A percentile compares a stretch with the other conserved stretches of the same genome.
These are phyloP conservation scores for Spermophilus dauricus DNA, from an alignment of 2,113 vertebrate genomes.

Conservation along the genomic window DNA sequence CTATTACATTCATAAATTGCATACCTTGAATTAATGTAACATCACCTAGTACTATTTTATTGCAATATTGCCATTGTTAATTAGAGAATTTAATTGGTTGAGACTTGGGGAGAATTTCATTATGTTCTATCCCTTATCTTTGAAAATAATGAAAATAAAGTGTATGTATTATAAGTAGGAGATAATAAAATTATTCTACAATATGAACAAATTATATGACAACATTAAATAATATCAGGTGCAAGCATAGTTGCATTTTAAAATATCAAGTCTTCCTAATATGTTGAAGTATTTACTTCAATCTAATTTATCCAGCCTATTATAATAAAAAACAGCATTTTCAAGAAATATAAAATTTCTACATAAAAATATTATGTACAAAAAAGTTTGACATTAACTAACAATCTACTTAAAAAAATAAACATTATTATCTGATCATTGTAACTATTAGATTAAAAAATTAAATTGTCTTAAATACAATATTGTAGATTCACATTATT, in stretches of 20 bases:
- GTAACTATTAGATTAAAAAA: constrained; percentile 59
- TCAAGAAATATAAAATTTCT: neutral
- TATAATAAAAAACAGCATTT: neutral
- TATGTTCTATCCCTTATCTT: neutral
- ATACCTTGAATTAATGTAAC: neutral
- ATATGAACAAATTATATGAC: neutral
- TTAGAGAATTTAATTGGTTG: neutral
- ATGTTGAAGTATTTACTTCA: constrained; percentile 2
- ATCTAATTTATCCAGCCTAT: neutral
- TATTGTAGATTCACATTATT: neutral
- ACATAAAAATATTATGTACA: neutral
- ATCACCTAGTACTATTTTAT: neutral
- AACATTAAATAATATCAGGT: constrained; percentile 44
- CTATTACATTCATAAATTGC: neutral
- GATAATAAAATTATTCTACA: constrained; percentile 55
- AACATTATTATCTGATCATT: constrained; percentile 73
- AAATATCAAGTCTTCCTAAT: constrained; percentile 14
- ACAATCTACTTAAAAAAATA: neutral
- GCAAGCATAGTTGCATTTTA: constrained; percentile 17
- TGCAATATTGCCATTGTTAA: neutral
- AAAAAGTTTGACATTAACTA: constrained; percentile 43
- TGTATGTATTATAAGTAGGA: neutral
- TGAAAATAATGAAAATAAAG: constrained; percentile 58
- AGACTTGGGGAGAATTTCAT: constrained; percentile 12
- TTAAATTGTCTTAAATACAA: constrained; percentile 31